phyloP scores from a whole-genome alignment of 1,140 invertebrate genomes.

The Chlorops oryzae region DNA sequence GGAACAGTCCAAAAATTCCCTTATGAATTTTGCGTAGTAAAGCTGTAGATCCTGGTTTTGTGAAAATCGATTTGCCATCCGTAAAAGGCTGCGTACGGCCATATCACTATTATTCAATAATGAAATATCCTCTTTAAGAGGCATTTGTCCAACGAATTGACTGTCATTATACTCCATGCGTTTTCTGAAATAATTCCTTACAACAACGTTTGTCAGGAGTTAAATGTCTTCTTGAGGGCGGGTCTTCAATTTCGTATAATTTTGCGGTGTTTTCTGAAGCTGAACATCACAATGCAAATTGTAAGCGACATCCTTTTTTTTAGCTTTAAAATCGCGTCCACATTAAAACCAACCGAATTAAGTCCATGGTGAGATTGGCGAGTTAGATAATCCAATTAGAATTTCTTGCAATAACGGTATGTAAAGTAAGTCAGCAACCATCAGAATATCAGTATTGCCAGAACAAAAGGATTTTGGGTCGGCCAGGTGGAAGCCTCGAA shows the following conservation, averaged over 20 bases:
- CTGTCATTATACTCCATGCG: background rate
- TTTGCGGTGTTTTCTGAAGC: background rate
- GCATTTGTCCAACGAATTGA: background rate
- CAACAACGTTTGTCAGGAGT: background rate
- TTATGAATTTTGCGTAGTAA: slow-evolving; percentile 26
- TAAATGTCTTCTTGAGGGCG: background rate
- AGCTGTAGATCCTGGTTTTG: background rate
- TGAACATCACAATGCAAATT: background rate
- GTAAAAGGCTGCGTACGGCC: background rate
- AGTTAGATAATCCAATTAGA: background rate
- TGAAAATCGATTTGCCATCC: background rate
- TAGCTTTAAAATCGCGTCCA: background rate
- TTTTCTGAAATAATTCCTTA: background rate
- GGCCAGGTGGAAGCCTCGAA: background rate
- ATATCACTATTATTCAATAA: background rate
- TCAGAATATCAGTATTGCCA: background rate
- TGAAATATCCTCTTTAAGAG: slow-evolving; percentile 3
- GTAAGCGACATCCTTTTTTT: background rate
- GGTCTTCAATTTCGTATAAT: slow-evolving; percentile 5
- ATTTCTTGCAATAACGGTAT: background rate
- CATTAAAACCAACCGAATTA: slow-evolving; percentile 1
- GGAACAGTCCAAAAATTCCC: slow-evolving; percentile 24
- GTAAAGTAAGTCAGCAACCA: background rate
- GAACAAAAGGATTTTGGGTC: background rate
- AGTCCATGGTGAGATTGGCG: background rate